Evolutionary conservation across 2,797 vertebrate species (phyloP), one percentile per base, ranked within the genome.

Genomic region (Malacoraja senta): DNA sequence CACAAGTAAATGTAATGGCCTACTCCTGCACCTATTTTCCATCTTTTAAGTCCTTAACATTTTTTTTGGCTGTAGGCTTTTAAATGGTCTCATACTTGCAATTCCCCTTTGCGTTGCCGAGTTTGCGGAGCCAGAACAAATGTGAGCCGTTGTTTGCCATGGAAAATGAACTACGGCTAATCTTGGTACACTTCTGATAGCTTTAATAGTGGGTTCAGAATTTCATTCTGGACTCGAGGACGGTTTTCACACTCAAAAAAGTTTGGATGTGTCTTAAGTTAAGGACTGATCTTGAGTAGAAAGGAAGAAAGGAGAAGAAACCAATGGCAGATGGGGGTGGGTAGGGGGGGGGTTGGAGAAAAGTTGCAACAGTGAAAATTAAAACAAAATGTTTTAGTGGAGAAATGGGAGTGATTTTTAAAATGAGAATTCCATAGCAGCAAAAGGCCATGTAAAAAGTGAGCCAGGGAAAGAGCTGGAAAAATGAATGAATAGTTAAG

Each of bases 141-240:
- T 65, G 32, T 86, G 61, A 65, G 58, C 83, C 63, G 58, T 83
- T 24, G 44, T 83, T 53, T 83, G 44, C 80, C 83, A 86, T 63
- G 58, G 83, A 86, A 86, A 86, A n/a, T 86, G 29, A 86, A 32
- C 61, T 65, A 86, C 29, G 83, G 61, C 61, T 86, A 29, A 19
- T 65, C 29, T 19, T 32, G 61, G 13, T 63, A 7, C 26, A 32
- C 80, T 29, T 53, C 24, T 83, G 80, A 24, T 44, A 26, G 38
- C 8, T 83, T 83, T 24, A 53, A 26, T 26, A n/a, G 29, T 86
- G 15, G 58, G 83, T 65, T 29, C 83, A 63, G 58, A 86, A n/a
- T n/a, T 17, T 53, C 79, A 44, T 32, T 32, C n/a, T 32, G 44
- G 21, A 12, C 80, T 26, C 1, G 10, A 0, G 24, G 21, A 10